phyloP scores from a whole-genome alignment of 2,888 invertebrate species.

The Tenthredo mesomela region DNA sequence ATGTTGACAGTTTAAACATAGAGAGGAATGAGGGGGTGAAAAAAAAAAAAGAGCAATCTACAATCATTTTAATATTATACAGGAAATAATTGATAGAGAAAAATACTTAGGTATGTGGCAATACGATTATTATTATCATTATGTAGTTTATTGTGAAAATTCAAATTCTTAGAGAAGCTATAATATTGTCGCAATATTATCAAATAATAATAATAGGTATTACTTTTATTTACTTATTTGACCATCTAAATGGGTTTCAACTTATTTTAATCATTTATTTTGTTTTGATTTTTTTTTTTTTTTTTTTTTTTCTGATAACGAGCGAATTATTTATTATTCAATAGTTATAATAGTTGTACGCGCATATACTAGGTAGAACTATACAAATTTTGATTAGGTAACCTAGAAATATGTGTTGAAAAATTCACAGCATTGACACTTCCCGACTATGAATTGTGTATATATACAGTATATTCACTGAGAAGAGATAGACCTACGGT shows the following conservation, averaged over 20 bases:
- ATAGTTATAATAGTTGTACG: background rate
- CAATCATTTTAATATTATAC: background rate
- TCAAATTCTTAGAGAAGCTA: too few species aligned
- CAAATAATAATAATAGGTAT: too few species aligned
- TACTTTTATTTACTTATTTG: too few species aligned
- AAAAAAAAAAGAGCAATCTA: background rate
- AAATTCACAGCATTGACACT: conserved; percentile 15
- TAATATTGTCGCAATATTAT: too few species aligned
- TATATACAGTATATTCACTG: background rate
- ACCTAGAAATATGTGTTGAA: conserved; percentile 26
- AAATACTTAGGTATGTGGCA: too few species aligned
- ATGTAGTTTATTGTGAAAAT: too few species aligned
- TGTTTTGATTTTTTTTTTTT: background rate
- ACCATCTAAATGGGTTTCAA: too few species aligned
- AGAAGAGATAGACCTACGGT: background rate
- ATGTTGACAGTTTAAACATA: background rate
- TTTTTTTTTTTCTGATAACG: background rate
- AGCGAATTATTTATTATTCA: conserved; percentile 7
- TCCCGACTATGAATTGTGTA: background rate
- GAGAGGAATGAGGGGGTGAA: too few species aligned
- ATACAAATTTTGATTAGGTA: background rate
- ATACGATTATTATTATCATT: too few species aligned
- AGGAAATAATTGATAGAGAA: too few species aligned
- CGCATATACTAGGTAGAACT: background rate
- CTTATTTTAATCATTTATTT: too few species aligned